Percentiles rank a stretch among this genome's conserved stretches.
These are phyloP conservation scores for Kryptolebias marmoratus DNA, from an alignment of 2,113 vertebrate species.

Conservation along the genomic window DNA sequence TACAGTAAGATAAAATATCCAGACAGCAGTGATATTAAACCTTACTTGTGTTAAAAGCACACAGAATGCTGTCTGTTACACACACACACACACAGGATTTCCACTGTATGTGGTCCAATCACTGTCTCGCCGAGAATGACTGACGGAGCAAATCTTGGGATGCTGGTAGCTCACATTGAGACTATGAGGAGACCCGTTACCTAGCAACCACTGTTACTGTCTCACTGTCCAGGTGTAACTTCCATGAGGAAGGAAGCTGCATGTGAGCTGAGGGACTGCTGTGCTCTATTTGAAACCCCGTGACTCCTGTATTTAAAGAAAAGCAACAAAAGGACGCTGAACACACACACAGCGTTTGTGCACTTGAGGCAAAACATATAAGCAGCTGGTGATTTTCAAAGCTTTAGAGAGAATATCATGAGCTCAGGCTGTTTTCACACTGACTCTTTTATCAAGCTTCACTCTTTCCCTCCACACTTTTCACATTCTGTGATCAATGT, in stretches of 20 bases:
- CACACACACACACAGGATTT: background rate
- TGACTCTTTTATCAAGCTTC: conserved; percentile 49
- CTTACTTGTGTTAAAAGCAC: background rate
- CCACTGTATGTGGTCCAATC: conserved; percentile 23
- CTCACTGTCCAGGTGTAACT: conserved; percentile 71
- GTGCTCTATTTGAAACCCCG: conserved; percentile 37
- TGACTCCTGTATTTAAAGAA: conserved; percentile 53
- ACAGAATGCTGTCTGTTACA: background rate
- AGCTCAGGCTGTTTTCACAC: conserved; percentile 28
- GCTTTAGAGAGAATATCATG: conserved; percentile 39
- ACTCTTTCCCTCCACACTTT: conserved; percentile 25
- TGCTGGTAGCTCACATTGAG: conserved; percentile 54
- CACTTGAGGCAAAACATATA: conserved; percentile 19
- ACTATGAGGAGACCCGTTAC: conserved; percentile 71
- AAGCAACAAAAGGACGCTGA: conserved; percentile 38
- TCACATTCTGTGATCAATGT: conserved; percentile 41
- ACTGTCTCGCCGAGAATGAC: conserved; percentile 46
- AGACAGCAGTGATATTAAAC: conserved; percentile 2
- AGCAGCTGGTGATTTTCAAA: conserved; percentile 41
- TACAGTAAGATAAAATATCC: background rate
- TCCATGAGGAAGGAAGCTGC: conserved; percentile 55
- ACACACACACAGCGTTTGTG: conserved; percentile 33
- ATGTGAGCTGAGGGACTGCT: conserved; percentile 56
- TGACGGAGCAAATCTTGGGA: conserved; percentile 55
- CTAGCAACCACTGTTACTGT: conserved; percentile 78